These are phyloP conservation scores for Crotalus tigris DNA, from an alignment of 2,113 vertebrate species.

Conservation along the genomic window DNA sequence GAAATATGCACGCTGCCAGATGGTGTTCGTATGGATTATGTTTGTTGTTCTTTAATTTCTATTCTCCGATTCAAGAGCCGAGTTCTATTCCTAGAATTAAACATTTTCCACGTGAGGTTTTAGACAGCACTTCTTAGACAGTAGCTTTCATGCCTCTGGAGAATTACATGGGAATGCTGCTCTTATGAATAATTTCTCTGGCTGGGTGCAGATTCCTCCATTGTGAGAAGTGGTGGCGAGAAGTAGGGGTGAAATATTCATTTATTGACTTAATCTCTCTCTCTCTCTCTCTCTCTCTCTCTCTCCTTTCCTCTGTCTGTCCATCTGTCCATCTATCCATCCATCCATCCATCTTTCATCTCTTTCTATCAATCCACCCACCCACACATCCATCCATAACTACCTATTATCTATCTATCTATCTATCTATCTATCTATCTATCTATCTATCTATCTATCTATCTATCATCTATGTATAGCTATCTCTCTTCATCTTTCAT, in stretches of 20 bases:
- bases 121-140: too few relatives aligned
- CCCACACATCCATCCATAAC: too few relatives aligned
- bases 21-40: constrained; percentile 23
- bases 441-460: too few relatives aligned
- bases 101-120: too few relatives aligned
- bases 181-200: not conserved
- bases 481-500: not conserved
- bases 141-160: not conserved
- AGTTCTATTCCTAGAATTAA: too few relatives aligned
- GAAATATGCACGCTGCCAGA: constrained; percentile 46
- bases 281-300: not conserved
- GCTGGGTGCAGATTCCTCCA: not conserved
- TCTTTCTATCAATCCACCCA: too few relatives aligned
- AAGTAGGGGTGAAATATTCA: not conserved
- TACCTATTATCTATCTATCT: not conserved
- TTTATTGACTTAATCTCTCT: not conserved
- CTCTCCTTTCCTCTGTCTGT: not conserved
- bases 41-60: not conserved
- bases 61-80: not conserved
- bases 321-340: too few relatives aligned
- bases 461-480: too few relatives aligned
- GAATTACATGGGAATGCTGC: not conserved
- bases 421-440: too few relatives aligned
- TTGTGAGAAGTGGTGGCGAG: not conserved
- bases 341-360: too few relatives aligned